Evolutionary conservation across 2,113 vertebrate genomes (phyloP).

Genomic region (Gallinago media): DNA sequence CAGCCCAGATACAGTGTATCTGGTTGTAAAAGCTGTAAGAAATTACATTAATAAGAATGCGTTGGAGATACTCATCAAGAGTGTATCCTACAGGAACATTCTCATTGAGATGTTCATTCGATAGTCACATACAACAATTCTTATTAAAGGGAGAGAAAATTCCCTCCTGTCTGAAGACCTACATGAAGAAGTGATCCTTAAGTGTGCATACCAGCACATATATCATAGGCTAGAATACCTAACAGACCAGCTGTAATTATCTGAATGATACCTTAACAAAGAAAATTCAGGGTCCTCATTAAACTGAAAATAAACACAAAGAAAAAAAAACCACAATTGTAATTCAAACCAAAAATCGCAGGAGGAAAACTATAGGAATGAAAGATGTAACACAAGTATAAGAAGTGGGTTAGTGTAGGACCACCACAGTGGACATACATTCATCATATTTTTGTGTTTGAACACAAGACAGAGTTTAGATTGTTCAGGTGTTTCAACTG

Average conservation of each 20-base stretch:
- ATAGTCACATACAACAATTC: background rate
- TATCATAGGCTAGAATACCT: background rate
- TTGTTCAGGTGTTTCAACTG: background rate
- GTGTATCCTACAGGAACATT: background rate
- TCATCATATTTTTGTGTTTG: background rate
- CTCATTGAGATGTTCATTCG: background rate
- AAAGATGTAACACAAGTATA: background rate
- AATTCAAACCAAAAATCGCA: background rate
- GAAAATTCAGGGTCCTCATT: background rate
- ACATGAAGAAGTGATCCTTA: background rate
- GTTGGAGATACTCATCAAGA: background rate
- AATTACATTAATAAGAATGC: background rate
- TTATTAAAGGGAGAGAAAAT: background rate
- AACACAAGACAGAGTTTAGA: background rate
- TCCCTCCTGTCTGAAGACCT: background rate
- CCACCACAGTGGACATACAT: accelerated
- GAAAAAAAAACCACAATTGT: background rate
- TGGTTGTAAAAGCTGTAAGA: background rate
- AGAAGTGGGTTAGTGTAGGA: background rate
- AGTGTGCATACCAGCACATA: background rate
- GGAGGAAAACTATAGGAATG: background rate
- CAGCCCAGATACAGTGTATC: background rate
- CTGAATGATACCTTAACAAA: background rate
- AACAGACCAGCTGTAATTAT: background rate
- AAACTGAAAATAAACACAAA: background rate